These are phyloP conservation scores for Pandemis heparana DNA, from an alignment of 2,888 invertebrate genomes.

Conservation along the genomic window DNA sequence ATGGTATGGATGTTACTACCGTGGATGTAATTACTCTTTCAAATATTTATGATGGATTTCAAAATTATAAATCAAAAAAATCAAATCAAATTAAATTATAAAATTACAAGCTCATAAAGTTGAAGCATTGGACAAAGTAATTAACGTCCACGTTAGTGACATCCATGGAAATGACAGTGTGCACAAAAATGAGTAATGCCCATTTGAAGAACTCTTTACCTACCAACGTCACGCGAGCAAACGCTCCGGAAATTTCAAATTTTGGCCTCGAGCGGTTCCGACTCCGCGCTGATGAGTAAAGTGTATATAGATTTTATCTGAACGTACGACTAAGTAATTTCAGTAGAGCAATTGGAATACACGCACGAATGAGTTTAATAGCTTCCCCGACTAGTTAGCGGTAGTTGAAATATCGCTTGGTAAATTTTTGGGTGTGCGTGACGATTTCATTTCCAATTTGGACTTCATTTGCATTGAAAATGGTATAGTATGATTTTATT, in stretches of 20 bases:
- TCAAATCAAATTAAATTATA: too few relatives aligned
- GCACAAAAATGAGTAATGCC: too few relatives aligned
- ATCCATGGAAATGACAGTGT: too few relatives aligned
- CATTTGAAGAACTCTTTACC: constrained; percentile 2
- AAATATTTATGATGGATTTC: too few relatives aligned
- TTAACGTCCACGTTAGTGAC: too few relatives aligned
- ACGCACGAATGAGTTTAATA: constrained; percentile 29
- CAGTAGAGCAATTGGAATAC: constrained; percentile 32
- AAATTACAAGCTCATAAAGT: too few relatives aligned
- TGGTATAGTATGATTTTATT: too few relatives aligned
- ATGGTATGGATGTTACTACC: too few relatives aligned
- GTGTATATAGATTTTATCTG: constrained; percentile 19
- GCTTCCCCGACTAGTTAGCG: constrained; percentile 17
- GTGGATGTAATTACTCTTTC: too few relatives aligned
- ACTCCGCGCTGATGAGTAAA: constrained; percentile 13
- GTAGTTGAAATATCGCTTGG: constrained; percentile 12
- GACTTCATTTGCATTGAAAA: not conserved
- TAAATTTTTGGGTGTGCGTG: not conserved
- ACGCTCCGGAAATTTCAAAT: constrained; percentile 31
- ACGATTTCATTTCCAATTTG: not conserved
- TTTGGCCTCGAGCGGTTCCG: constrained; percentile 21
- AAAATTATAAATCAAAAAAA: too few relatives aligned
- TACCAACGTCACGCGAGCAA: constrained; percentile 9
- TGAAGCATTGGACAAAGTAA: too few relatives aligned
- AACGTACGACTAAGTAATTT: constrained; percentile 26